Evolutionary conservation across 2,113 vertebrate genomes (phyloP), one percentile per base, ranked within the genome.

Genomic region (Notiomystis cincta): DNA sequence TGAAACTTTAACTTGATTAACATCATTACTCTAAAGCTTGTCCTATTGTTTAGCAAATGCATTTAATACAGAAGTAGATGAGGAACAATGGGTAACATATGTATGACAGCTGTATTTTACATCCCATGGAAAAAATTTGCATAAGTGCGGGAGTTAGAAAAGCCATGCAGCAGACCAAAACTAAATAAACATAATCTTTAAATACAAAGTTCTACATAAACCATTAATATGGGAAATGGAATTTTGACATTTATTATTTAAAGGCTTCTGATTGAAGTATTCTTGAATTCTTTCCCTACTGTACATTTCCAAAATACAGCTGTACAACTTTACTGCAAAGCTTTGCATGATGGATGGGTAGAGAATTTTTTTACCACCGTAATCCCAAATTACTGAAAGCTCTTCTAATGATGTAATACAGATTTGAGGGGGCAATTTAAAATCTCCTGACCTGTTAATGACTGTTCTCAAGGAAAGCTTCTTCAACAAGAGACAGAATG

Each of bases 371-470:
- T 88, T 57, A 53, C 48, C 35, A 58, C 24, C 69, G 8, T 48
- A 90, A 64, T 70, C 31, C 15, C 38, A 86, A 94, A 91, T 44
- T 91, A 87, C 47, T 84, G 20, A 93, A 96, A 96, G 50, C 11
- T 91, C 62, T 94, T 89, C 65, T 79, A 57, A 96, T 96, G 84
- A 84, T 85, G 18, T 33, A 90, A 94, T 47, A 84, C 14, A 79
- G 44, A 90, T 94, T 89, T 91, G 72, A 92, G 33, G 38, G 62
- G 22, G 37, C 30, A 95, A 57, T 95, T 95, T 96, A 70, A 97
- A 96, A 89, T 90, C 90, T 95, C 50, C 78, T 92, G 95, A 96
- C 90, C 94, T 97, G 83, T 81, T 95, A 80, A 96, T 95, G 87
- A 95, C 90, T 95, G 92, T 96, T 95, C 48, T 72, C 76, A 91